Conservation (phyloP, 2,888 invertebrate species). For the Polia nebulosa region DNA sequence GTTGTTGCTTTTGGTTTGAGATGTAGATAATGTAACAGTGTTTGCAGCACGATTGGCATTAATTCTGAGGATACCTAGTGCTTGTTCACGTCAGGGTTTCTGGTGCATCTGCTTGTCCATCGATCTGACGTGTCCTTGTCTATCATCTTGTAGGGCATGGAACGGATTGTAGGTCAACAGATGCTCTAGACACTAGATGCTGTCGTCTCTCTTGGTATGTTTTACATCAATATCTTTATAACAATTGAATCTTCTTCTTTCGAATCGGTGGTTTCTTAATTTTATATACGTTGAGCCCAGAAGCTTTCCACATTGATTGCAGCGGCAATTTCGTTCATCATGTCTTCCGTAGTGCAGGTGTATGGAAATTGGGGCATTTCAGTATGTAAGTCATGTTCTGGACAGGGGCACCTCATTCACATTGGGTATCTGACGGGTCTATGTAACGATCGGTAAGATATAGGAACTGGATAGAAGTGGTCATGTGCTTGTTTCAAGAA, state of each 20-base stretch:
- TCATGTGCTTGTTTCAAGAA: background rate
- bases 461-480: background rate
- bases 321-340: too few relatives aligned
- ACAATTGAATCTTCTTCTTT: too few relatives aligned
- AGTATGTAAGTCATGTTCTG: too few relatives aligned
- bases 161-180: slow-evolving; percentile 5
- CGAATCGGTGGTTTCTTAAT: too few relatives aligned
- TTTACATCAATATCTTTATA: too few relatives aligned
- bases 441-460: background rate
- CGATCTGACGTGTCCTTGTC: slow-evolving; percentile 19
- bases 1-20: slow-evolving; percentile 36
- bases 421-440: too few relatives aligned
- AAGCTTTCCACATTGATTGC: too few relatives aligned
- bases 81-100: slow-evolving; percentile 33
- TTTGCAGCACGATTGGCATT: slow-evolving; percentile 54
- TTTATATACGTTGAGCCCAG: too few relatives aligned
- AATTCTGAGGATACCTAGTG: slow-evolving; percentile 17
- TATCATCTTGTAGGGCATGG: slow-evolving; percentile 3
- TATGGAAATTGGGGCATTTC: too few relatives aligned
- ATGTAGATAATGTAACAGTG: slow-evolving; percentile 47
- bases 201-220: background rate
- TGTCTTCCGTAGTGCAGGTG: too few relatives aligned
- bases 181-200: background rate
- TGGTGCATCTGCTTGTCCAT: slow-evolving; percentile 20
- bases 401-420: too few relatives aligned